These are phyloP conservation scores for human DNA, from an alignment of 2,113 vertebrate species.

Conservation along the genomic window GRCh38 chr5:50837501-50838000, in stretches of 20 bases:
- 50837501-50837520: not conserved
- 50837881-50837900: not conserved
- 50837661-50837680: not conserved
- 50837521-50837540: not conserved
- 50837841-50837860: constrained; percentile 22
- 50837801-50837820: not conserved
- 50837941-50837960: not conserved
- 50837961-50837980: not conserved
- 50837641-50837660: not conserved
- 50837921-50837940: not conserved
- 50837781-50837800: not conserved
- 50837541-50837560: not conserved
- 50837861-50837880: constrained; percentile 24
- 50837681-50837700: not conserved
- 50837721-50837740: not conserved
- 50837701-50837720: not conserved
- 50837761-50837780: constrained; percentile 4
- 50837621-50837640: not conserved
- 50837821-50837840: not conserved
- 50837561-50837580: not conserved
- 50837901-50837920: not conserved
- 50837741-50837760: not conserved
- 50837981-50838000: not conserved
- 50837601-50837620: constrained; percentile 39
- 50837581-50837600: not conserved